Evolutionary conservation across 2,888 invertebrate genomes (phyloP), one percentile per base, ranked within the genome.

Genomic region (Dolomedes plantarius): DNA sequence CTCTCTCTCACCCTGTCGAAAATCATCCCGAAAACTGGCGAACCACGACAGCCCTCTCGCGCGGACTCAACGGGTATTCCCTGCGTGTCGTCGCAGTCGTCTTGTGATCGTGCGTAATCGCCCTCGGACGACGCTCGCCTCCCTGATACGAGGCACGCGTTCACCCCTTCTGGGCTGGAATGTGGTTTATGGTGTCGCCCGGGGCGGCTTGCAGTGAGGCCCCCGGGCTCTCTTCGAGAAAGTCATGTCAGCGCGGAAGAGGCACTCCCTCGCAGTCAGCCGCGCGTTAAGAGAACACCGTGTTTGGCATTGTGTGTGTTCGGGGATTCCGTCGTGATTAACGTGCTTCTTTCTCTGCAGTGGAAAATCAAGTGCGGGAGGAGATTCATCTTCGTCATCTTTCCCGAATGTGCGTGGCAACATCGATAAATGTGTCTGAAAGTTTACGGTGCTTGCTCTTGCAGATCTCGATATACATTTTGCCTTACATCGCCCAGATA

Each of bases 111-210:
- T 2, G 46, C 11, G n/a, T 46, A 46, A 46, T 46, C n/a, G 5
- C 6, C 1, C 2, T 56, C 23, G 23, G 56, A 56, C 56, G 19
- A 56, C 5, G 46, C 11, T 11, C 11, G 36, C 36, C 36, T 11
- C 36, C 36, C 11, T 16, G 46, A 11, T 46, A 2, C 11, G 11
- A 56, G 77, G 77, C 83, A 83, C 77, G 83, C 83, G 77, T 72
- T 83, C 83, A 77, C 77, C 72, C 75, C 39, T 68, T 31, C 28
- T 13, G 36, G 7, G 41, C 29, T 32, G 76, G 76, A 71, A 76
- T 83, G 83, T 73, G 77, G 72, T 62, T 69, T 76, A 71, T 50
- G 68, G 19, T 29, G 28, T n/a, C 31, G 9, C 36, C 82, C 75
- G 19, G 46, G 9, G 16, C 46, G 9, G 2, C 2, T 46, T 5